phyloP scores from a whole-genome alignment of 1,140 invertebrate genomes.

The Caerostris extrusa region DNA sequence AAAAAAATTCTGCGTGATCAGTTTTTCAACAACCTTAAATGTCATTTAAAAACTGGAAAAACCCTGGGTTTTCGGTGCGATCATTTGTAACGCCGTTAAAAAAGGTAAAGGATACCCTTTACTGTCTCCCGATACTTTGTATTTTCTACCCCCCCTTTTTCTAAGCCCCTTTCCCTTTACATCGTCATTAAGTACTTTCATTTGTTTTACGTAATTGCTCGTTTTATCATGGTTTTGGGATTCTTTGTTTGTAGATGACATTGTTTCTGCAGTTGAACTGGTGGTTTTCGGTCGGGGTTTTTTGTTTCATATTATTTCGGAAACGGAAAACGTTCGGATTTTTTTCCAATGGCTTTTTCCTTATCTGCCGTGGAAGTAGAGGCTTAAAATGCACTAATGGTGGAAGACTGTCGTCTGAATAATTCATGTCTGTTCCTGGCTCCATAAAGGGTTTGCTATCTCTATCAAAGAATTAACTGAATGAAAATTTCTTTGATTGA shows the following conservation, averaged over 20 bases:
- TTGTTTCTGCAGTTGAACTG: background rate
- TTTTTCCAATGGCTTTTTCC: conserved; percentile 36
- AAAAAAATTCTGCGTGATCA: conserved; percentile 57
- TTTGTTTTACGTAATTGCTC: conserved; percentile 77
- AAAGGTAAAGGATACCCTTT: conserved; percentile 55
- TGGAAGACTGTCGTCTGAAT: conserved; percentile 28
- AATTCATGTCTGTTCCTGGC: conserved; percentile 22
- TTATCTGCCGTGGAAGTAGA: conserved; percentile 40
- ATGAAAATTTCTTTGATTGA: conserved; percentile 32
- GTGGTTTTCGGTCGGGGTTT: conserved; percentile 1
- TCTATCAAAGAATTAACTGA: background rate
- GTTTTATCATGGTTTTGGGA: conserved; percentile 60
- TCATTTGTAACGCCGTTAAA: conserved; percentile 75
- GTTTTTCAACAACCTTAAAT: conserved; percentile 68
- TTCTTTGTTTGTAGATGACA: conserved; percentile 31
- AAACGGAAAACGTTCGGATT: conserved; percentile 8
- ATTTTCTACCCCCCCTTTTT: background rate
- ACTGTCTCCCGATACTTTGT: background rate
- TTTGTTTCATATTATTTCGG: conserved; percentile 46
- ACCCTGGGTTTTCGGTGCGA: background rate
- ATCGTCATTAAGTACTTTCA: conserved; percentile 76
- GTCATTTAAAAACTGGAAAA: conserved; percentile 14
- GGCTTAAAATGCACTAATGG: conserved; percentile 68
- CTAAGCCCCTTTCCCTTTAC: conserved; percentile 13
- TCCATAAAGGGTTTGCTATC: background rate